Evolutionary conservation across 2,888 invertebrate genomes (phyloP).

Genomic region (Teinopalpus imperialis): DNA sequence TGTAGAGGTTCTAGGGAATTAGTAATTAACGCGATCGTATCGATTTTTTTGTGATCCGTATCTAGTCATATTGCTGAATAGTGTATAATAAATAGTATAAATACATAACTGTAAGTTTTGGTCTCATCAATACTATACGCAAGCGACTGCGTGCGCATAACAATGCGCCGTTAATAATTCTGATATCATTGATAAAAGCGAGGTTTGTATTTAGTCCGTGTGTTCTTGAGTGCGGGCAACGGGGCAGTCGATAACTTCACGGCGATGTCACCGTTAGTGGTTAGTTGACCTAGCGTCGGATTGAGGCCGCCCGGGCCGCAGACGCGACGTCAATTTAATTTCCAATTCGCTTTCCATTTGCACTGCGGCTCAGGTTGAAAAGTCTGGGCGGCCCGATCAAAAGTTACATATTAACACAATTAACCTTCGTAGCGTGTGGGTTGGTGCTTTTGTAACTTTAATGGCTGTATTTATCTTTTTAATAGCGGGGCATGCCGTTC

Average conservation of each 20-base stretch:
- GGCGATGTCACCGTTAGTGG: conserved; percentile 45
- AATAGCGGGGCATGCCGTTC: too few species aligned
- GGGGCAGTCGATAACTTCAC: conserved; percentile 35
- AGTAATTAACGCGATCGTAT: too few species aligned
- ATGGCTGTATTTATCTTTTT: too few species aligned
- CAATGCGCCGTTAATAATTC: conserved; percentile 19
- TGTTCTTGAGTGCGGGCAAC: conserved; percentile 25
- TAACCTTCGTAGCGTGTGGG: too few species aligned
- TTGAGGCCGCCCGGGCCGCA: conserved; percentile 34
- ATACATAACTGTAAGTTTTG: too few species aligned
- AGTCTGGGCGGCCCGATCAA: conserved; percentile 48
- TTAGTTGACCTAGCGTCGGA: conserved; percentile 32
- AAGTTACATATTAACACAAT: conserved; percentile 14
- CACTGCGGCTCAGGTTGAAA: conserved; percentile 25
- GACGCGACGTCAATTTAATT: conserved; percentile 42
- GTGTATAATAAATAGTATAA: too few species aligned
- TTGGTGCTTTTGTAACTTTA: too few species aligned
- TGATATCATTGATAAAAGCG: conserved; percentile 17
- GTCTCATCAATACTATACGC: too few species aligned
- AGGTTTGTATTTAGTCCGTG: conserved; percentile 15
- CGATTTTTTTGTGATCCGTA: too few species aligned
- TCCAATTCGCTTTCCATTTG: conserved; percentile 60
- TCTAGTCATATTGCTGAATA: too few species aligned
- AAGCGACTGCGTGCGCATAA: neutral
- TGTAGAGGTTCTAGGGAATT: too few species aligned